Conservation (phyloP, 92 coral and sea anemone species). For the Siderastrea radians region DNA sequence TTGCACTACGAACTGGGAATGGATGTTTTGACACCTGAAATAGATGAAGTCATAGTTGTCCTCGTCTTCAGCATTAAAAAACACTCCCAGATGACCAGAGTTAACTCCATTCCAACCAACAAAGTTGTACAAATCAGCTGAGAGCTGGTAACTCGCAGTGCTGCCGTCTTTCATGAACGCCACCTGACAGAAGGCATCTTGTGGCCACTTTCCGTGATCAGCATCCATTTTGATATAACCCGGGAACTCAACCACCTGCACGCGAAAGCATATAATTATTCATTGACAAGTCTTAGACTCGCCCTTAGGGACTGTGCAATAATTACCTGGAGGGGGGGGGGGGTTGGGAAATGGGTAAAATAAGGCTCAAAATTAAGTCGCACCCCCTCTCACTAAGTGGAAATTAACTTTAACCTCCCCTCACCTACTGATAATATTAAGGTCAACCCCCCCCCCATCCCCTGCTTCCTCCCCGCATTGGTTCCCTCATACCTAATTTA, state of each 20-base stretch:
- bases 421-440: no score
- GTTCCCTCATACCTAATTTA: no score
- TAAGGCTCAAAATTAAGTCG: no score
- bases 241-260: constrained; percentile 6
- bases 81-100: constrained; percentile 65
- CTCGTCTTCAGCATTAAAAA: constrained; percentile 64
- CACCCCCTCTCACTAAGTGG: no score
- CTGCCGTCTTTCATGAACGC: constrained; percentile 8
- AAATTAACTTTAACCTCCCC: no score
- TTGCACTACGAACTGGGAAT: not conserved
- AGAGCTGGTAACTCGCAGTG: constrained; percentile 30
- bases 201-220: constrained; percentile 69
- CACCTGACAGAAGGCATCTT: constrained; percentile 67
- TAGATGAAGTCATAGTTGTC: constrained; percentile 78
- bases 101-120: constrained; percentile 50
- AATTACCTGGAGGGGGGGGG: no score
- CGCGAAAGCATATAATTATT: not conserved
- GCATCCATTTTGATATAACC: constrained; percentile 67
- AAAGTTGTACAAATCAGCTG: constrained; percentile 62
- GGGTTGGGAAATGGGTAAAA: no score
- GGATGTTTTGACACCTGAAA: constrained; percentile 58
- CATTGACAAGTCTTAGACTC: not conserved
- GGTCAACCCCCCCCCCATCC: no score
- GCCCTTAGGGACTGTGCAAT: no score
- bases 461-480: no score